Conservation (phyloP, 1,140 invertebrate genomes). For the Meloidogyne exigua region DNA sequence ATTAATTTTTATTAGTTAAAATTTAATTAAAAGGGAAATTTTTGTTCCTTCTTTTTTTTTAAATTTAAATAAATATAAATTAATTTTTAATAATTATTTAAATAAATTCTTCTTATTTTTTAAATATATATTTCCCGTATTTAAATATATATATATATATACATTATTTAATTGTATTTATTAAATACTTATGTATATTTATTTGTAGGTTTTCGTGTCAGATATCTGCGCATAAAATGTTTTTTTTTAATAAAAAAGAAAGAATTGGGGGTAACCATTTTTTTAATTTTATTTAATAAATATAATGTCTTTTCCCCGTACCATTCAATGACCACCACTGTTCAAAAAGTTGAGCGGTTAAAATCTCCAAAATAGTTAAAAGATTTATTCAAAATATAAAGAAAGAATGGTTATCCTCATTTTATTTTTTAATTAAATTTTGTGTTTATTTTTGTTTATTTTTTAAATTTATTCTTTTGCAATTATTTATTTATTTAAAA, state of each 20-base stretch:
- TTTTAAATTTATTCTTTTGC: no score
- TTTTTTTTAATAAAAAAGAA: not conserved
- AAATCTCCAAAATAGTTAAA: not conserved
- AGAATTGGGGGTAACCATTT: not conserved
- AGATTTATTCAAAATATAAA: no score
- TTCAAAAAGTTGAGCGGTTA: not conserved
- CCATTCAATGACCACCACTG: not conserved
- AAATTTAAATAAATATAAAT: not conserved
- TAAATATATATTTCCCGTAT: no score
- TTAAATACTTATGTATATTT: not conserved
- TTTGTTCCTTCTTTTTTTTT: not conserved
- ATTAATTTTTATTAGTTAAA: no score
- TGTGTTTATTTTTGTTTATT: no score
- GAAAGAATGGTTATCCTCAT: no score
- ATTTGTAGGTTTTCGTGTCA: not conserved
- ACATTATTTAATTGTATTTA: not conserved
- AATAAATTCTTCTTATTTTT: not conserved
- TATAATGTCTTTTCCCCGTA: not conserved
- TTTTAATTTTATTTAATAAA: not conserved
- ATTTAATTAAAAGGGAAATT: not conserved
- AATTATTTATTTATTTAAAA: no score
- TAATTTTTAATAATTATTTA: not conserved
- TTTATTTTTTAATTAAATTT: no score
- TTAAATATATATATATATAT: no score
- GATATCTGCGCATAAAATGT: not conserved